These are phyloP conservation scores for Stegastes partitus DNA, from an alignment of 2,113 vertebrate genomes.

Conservation along the genomic window DNA sequence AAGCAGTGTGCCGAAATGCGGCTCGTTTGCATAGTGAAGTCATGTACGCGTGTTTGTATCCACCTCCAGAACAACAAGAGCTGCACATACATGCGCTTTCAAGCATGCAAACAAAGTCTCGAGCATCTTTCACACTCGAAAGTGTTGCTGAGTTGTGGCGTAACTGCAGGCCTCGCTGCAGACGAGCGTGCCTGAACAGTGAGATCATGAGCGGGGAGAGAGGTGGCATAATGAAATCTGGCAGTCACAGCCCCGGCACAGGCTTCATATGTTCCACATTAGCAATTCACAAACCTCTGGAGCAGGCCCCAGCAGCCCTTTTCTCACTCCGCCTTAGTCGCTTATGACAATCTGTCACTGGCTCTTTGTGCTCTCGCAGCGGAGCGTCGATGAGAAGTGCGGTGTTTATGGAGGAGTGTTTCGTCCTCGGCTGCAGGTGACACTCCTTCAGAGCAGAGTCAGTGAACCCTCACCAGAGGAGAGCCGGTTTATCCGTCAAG, in stretches of 20 bases:
- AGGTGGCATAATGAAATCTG: conserved; percentile 88
- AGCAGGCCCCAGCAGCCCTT: conserved; percentile 71
- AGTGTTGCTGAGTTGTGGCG: conserved; percentile 48
- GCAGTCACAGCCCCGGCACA: conserved; percentile 77
- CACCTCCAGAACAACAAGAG: background rate
- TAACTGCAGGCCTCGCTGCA: conserved; percentile 56
- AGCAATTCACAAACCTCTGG: conserved; percentile 80
- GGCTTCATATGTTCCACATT: conserved; percentile 90
- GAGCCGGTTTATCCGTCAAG: conserved; percentile 55
- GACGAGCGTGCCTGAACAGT: conserved; percentile 83
- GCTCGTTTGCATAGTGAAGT: background rate
- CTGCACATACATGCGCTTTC: background rate
- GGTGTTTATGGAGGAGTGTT: conserved; percentile 63
- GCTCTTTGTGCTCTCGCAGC: conserved; percentile 74
- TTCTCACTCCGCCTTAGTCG: conserved; percentile 69
- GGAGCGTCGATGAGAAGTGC: conserved; percentile 59
- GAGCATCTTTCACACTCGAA: conserved; percentile 38
- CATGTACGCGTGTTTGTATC: conserved; percentile 3
- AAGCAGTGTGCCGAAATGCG: background rate
- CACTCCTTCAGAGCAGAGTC: conserved; percentile 66
- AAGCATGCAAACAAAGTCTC: conserved; percentile 39
- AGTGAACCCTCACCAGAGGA: conserved; percentile 68
- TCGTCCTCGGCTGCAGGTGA: conserved; percentile 59
- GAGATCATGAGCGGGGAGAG: conserved; percentile 87
- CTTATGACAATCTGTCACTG: conserved; percentile 80